Base-by-base conservation (phyloP, 2,888 invertebrate species). In the Camptogramma bilineatum region DNA sequence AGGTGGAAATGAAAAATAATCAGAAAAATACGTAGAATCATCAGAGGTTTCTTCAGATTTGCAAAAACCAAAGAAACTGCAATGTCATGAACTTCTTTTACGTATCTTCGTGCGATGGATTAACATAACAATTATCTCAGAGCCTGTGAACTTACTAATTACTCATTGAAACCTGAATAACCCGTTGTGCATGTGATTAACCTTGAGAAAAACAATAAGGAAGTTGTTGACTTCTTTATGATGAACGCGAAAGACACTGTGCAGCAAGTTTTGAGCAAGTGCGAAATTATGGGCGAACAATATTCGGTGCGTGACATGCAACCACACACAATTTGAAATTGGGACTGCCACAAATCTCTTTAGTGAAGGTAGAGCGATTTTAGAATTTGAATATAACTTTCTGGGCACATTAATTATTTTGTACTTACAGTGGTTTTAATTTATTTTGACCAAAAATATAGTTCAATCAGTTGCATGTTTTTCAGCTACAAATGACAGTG, bases 101-200 rank as follows among this genome's bases (percentile, higher is more conserved):
- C 52, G 55, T 19, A 48, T 69, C 28, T 71, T 70, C 60, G 8
- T 54, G 28, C 53, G 28, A 46, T 70, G 48, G 48, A 56, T 64
- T 67, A 53, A 72, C 64, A 65, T 68, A 62, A 65, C 54, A 61
- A 66, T 66, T 66, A 58, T 46, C 64, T 60, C 69, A 63, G 59
- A 73, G 71, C 72, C 67, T 80, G 80, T 77, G 81, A 80, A 80
- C 76, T 69, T 72, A 70, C 72, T 80, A 78, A 79, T 77, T 73
- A 77, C 69, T 68, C 74, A 78, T 80, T 78, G 77, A 76, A 73
- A 74, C 68, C 68, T 64, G 71, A 62, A 69, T 52, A 71, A 72
- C 71, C 78, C 80, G 79, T 77, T 80, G 74, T 59, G 60, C 58
- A 68, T 50, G 50, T 31, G 28, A 66, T 63, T 61, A 55, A 56